Conservation (phyloP, 2,797 vertebrate genomes). For the Oreonectes daqikongensis region DNA sequence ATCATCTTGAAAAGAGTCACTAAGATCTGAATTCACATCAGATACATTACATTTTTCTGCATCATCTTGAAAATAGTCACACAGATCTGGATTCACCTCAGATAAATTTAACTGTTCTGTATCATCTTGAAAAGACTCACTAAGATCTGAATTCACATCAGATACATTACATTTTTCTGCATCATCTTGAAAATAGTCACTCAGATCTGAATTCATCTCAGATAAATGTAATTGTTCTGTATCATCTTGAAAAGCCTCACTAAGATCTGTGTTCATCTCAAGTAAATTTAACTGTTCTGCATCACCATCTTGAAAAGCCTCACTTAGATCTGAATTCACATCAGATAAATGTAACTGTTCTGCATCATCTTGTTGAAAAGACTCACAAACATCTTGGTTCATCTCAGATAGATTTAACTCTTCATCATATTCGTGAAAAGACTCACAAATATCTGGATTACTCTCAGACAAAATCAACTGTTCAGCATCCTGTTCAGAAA, state of each 20-base stretch:
- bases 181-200: not conserved
- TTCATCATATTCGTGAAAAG: slow-evolving; percentile 19
- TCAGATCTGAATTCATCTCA: not conserved
- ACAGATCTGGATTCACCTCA: not conserved
- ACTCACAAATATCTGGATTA: not conserved
- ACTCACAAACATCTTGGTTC: too few species aligned
- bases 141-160: not conserved
- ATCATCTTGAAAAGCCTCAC: slow-evolving; percentile 15
- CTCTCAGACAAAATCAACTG: slow-evolving; percentile 6
- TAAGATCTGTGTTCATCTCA: not conserved
- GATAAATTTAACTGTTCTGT: not conserved
- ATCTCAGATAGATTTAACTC: not conserved
- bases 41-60: not conserved
- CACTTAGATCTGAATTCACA: not conserved
- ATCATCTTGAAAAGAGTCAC: slow-evolving; percentile 12
- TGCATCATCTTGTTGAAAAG: not conserved
- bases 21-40: not conserved
- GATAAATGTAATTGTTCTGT: not conserved
- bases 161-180: not conserved
- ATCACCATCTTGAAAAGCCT: not conserved
- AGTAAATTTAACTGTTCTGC: not conserved
- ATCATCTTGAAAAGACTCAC: not conserved
- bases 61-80: slow-evolving; percentile 25
- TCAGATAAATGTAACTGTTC: not conserved
- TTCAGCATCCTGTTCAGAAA: slow-evolving; percentile 29